Base-by-base conservation (phyloP, 1,140 invertebrate genomes). In the Alviniconcha marisindica region DNA sequence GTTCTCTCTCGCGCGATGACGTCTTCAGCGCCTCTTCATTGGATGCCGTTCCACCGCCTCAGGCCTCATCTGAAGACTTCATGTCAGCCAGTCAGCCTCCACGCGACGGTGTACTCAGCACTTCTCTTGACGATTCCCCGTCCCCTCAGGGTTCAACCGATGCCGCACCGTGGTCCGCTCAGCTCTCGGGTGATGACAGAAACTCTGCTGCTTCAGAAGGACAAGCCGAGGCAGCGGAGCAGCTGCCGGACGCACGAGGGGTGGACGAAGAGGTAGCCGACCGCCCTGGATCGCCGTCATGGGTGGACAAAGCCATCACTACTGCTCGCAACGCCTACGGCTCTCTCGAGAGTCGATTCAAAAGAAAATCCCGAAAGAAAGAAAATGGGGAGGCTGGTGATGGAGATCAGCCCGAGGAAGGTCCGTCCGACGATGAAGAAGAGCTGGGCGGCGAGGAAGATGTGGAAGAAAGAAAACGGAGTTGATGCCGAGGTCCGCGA, bases 291-390 rank as follows among this genome's bases (percentile, higher is more conserved):
- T n/a, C n/a, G n/a, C n/a, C n/a, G n/a, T n/a, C n/a, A n/a, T 78
- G 77, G 77, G 5, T 78, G 28, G 33, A 78, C 4, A 78, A 60
- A 51, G 77, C 40, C 51, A 18, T 78, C 5, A 78, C 48, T 14
- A 60, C 51, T 33, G 77, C 77, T 15, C 31, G 40, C 12, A 33
- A 60, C 15, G 77, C 56, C 31, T 78, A 78, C 77, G 60, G 28
- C 31, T 78, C 77, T 15, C 28, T 78, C 33, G 77, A 63, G 56
- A n/a, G 60, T 24, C 31, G 38, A 42, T 38, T 74, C 36, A 78
- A 48, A 48, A 78, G 31, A 33, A 78, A 78, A 33, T 38, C 38
- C 33, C 56, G 60, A 51, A 60, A 60, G 56, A 78, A 78, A 31
- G 38, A 18, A 38, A 21, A 73, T 7, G 69, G 18, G 31, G 28